Evolutionary conservation across 2,113 vertebrate species (phyloP).

Genomic region (Phyllopteryx taeniolatus): DNA sequence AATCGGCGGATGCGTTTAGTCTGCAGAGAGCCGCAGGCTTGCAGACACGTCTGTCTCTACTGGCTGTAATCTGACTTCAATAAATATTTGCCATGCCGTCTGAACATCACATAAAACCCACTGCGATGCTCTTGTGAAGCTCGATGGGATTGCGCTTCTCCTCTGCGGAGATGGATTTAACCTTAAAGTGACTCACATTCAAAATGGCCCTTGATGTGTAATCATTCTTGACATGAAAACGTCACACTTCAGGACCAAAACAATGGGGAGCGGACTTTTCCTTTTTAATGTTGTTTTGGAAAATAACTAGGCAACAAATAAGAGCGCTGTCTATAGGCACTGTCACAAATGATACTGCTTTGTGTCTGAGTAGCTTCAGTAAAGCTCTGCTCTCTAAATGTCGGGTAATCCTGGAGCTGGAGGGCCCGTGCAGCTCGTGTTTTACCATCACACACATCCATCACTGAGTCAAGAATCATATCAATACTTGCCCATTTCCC

Average conservation of each 20-base stretch:
- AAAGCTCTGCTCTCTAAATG: slow-evolving; percentile 50
- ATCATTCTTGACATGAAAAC: slow-evolving; percentile 27
- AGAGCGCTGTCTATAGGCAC: slow-evolving; percentile 30
- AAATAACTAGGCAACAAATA: slow-evolving; percentile 29
- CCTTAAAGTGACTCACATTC: slow-evolving; percentile 38
- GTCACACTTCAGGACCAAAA: slow-evolving; percentile 10
- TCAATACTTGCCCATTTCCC: slow-evolving; percentile 78
- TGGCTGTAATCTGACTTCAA: slow-evolving; percentile 57
- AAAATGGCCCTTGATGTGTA: slow-evolving; percentile 15
- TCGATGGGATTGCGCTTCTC: slow-evolving; percentile 46
- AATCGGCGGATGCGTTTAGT: slow-evolving; percentile 40
- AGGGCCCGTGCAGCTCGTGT: slow-evolving; percentile 59
- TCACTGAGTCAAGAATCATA: slow-evolving; percentile 74
- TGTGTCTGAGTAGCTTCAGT: slow-evolving; percentile 44
- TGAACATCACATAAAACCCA: slow-evolving; percentile 56
- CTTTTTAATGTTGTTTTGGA: slow-evolving; percentile 15
- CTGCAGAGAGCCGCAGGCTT: slow-evolving; percentile 35
- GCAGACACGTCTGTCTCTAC: slow-evolving; percentile 50
- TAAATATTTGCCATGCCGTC: slow-evolving; percentile 66
- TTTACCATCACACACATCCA: slow-evolving; percentile 75
- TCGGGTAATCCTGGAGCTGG: slow-evolving; percentile 44
- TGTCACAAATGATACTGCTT: slow-evolving; percentile 54
- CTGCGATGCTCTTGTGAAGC: slow-evolving; percentile 39
- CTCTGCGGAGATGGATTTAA: slow-evolving; percentile 33
- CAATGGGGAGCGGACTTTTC: slow-evolving; percentile 16